Percentiles rank a stretch among this genome's conserved stretches.
Evolutionary conservation across 1,140 invertebrate genomes (phyloP).

Genomic region (Ericerus pela): DNA sequence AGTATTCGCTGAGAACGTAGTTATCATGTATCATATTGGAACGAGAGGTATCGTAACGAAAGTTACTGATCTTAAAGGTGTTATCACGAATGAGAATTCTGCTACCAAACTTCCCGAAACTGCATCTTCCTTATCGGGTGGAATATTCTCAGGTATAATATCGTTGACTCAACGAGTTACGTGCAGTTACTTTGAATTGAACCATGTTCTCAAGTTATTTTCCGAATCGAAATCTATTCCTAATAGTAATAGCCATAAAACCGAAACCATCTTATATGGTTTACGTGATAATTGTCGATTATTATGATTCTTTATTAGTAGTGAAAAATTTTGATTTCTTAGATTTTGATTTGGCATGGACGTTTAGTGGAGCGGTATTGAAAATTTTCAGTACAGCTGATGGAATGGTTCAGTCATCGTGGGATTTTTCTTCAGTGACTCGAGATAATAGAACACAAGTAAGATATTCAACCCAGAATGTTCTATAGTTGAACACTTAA

Average conservation of each 20-base stretch:
- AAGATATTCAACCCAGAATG: too few species aligned
- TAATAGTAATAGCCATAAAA: too few species aligned
- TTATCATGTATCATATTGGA: background rate
- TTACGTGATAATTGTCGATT: too few species aligned
- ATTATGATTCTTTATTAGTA: background rate
- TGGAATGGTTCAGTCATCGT: background rate
- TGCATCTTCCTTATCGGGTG: background rate
- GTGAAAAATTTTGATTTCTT: background rate
- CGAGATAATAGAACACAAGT: background rate
- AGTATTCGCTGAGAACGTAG: too few species aligned
- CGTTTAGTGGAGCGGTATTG: background rate
- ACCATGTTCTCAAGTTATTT: too few species aligned
- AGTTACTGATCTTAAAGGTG: background rate
- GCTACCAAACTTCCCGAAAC: background rate
- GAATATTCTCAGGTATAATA: background rate
- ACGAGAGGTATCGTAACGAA: background rate
- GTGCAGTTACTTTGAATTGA: too few species aligned
- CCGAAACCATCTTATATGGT: too few species aligned
- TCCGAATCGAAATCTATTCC: too few species aligned
- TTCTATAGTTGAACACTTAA: too few species aligned
- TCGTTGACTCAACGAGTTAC: too few species aligned
- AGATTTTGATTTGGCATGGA: slow-evolving; percentile 1
- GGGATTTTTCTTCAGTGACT: background rate
- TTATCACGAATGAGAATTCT: background rate
- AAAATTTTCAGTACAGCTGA: background rate